Conservation (phyloP, 2,888 invertebrate genomes). For the Epinotia brunnichana region DNA sequence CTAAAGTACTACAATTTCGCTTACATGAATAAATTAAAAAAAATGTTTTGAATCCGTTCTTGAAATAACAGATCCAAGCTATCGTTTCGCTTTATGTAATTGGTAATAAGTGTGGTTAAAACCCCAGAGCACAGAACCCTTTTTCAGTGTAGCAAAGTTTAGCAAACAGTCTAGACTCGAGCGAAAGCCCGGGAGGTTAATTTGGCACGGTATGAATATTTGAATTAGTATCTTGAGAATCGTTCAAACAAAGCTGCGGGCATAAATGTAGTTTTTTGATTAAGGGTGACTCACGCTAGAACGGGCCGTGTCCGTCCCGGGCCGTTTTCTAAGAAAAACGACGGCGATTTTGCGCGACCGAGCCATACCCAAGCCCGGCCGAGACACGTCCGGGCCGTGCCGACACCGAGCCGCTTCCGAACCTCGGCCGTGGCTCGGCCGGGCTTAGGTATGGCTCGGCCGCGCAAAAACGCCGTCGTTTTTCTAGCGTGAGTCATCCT, state of each 20-base stretch:
- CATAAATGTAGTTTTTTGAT: neutral
- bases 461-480: too few species aligned
- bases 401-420: too few species aligned
- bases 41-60: neutral
- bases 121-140: neutral
- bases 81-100: neutral
- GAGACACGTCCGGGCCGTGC: too few species aligned
- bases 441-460: too few species aligned
- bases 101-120: conserved; percentile 8
- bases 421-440: too few species aligned
- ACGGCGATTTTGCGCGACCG: too few species aligned
- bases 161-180: conserved; percentile 20
- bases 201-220: conserved; percentile 2
- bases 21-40: neutral
- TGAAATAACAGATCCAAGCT: neutral
- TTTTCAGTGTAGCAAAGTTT: conserved; percentile 4
- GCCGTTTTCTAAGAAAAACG: too few species aligned
- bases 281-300: too few species aligned
- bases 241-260: neutral
- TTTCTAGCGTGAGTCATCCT: too few species aligned
- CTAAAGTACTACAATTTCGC: neutral
- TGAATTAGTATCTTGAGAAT: neutral
- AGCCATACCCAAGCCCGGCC: too few species aligned
- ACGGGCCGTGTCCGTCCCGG: too few species aligned
- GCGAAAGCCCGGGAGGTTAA: conserved; percentile 4